Evolutionary conservation across 2,113 vertebrate genomes (phyloP), one percentile per base, ranked within the genome.

Genomic region (Pseudorhombus dupliciocellatus): DNA sequence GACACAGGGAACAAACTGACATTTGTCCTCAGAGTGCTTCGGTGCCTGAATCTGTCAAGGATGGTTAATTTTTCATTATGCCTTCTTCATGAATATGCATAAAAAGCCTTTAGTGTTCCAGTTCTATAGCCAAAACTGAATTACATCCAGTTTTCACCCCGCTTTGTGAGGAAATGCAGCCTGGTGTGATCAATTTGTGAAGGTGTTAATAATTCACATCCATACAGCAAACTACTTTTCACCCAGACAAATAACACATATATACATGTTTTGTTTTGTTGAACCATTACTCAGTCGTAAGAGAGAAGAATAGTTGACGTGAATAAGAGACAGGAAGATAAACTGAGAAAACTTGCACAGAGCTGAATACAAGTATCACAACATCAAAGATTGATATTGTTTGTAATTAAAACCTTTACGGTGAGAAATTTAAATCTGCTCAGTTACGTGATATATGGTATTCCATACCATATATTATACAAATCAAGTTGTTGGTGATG

Each of bases 1-100:
- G 8, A 51, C 51, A 63, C 51, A 2, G 7, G 52, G 31, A 65
- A 21, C 59, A 15, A 18, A 9, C 12, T 10, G 21, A 16, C 15
- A 0, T 65, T 40, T 66, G 31, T 54, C 77, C 31, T 68, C 26
- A 15, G 14, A 4, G 11, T 1, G 18, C 46, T 25, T 62, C 40
- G 2, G 21, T 57, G 22, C 53, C 25, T 28, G 21, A 34, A 22
- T 63, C 62, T 80, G 14, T 28, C 30, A n/a, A 30, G 11, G 2
- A 52, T 46, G 10, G 18, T 46, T 71, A 30, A 62, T 69, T 56
- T 77, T 75, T 75, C 4, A 64, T 40, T 37, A 70, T 57, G 68
- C 3, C 18, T 44, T 54, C 31, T 44, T 63, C 48, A 62, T 68
- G 4, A 59, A 57, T 68, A 40, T 80, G 7, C 21, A 56, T 15